These are phyloP conservation scores for Teleiodes luculella DNA, from an alignment of 2,888 invertebrate species.

Conservation along the genomic window DNA sequence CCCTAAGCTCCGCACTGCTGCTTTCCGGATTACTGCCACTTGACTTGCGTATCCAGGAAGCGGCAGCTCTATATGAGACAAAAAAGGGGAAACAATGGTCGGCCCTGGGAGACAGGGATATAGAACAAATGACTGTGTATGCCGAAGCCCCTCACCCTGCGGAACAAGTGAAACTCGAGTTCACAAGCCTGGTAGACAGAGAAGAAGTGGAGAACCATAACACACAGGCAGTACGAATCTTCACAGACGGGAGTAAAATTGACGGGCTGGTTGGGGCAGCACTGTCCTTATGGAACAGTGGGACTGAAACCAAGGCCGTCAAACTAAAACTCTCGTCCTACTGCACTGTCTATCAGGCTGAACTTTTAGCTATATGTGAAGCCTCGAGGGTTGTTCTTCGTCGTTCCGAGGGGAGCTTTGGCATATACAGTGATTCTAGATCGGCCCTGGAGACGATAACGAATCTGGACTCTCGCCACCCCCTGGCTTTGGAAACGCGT, in stretches of 20 bases:
- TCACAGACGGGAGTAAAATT: slow-evolving; percentile 1
- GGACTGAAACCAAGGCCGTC: too few relatives aligned
- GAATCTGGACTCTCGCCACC: too few relatives aligned
- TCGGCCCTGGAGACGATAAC: too few relatives aligned
- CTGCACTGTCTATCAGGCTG: not conserved
- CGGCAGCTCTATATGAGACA: not conserved
- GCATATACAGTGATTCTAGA: too few relatives aligned
- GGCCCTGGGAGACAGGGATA: not conserved
- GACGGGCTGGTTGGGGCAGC: not conserved
- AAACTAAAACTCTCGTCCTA: not conserved
- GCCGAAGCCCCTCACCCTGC: not conserved
- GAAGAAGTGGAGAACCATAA: too few relatives aligned
- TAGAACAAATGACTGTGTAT: not conserved
- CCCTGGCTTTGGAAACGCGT: too few relatives aligned
- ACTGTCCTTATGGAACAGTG: not conserved
- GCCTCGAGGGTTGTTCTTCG: too few relatives aligned
- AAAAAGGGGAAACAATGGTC: too few relatives aligned
- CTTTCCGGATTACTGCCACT: not conserved
- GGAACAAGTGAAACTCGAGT: not conserved
- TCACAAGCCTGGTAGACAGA: too few relatives aligned
- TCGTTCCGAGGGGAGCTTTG: too few relatives aligned
- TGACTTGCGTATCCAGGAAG: not conserved
- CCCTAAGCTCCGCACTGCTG: not conserved
- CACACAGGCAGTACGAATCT: slow-evolving; percentile 5
- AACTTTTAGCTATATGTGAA: not conserved